phyloP scores from a whole-genome alignment of 2,113 vertebrate genomes.

The Amphilophus citrinellus region DNA sequence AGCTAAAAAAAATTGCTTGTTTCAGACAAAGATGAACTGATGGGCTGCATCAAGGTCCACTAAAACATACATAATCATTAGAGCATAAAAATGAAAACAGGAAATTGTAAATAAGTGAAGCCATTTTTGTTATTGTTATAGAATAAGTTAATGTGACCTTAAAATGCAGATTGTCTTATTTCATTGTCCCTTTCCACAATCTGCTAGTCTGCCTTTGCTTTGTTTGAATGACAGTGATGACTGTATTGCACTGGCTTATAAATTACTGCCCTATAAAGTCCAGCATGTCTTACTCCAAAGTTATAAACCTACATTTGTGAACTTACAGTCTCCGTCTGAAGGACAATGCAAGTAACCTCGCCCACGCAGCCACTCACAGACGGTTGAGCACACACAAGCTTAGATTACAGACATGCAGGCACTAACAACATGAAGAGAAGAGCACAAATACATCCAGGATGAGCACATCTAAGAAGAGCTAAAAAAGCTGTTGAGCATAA shows the following conservation, averaged over 20 bases:
- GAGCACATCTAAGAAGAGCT: background rate
- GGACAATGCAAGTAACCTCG: constrained; percentile 27
- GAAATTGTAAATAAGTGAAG: no score
- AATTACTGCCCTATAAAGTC: background rate
- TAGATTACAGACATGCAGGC: constrained; percentile 29
- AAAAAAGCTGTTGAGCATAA: background rate
- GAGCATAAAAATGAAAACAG: no score
- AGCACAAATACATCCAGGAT: background rate
- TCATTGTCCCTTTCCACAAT: background rate
- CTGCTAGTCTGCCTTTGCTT: no score
- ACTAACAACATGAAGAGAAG: constrained; percentile 1
- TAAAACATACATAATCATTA: no score
- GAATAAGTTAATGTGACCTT: background rate
- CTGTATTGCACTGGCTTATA: background rate
- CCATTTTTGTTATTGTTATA: no score
- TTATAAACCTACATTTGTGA: constrained; percentile 16
- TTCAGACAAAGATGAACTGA: no score
- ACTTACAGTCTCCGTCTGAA: constrained; percentile 25
- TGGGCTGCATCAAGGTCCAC: no score
- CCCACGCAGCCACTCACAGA: constrained; percentile 45
- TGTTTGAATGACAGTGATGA: background rate
- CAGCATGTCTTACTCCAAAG: background rate
- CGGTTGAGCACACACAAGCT: background rate
- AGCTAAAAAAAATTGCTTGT: no score
- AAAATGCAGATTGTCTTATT: background rate